Evolutionary conservation across 2,888 invertebrate species (phyloP), one percentile per base, ranked within the genome.

Genomic region (Pachymerium ferrugineum): DNA sequence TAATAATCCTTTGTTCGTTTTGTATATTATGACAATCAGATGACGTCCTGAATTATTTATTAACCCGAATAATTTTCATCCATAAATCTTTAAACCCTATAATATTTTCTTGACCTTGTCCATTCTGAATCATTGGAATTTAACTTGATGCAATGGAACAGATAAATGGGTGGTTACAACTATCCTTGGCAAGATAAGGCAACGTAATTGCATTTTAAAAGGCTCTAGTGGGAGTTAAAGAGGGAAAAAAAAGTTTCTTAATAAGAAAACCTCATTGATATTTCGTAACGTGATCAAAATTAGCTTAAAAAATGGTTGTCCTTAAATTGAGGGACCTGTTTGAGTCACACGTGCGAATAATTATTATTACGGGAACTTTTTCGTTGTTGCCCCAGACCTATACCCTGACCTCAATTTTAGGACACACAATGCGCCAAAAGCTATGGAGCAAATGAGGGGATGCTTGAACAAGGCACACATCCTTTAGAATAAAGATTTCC

Each of bases 1-100:
- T 47, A 47, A 47, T 47, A n/a, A n/a, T 47, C 47, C 47, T 47
- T 47, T 47, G 47, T 47, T 47, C 47, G 22, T 47, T 47, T 47
- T 47, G 8, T 16, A 16, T 16, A 47, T 47, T 16, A 47, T 22
- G 22, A 47, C 22, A 47, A n/a, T 16, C 1, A 47, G n/a, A 47
- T 47, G 5, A 47, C 8, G 22, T 16, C 14, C 6, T 47, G 47
- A 47, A 47, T 47, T 47, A 47, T 47, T 47, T 47, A 47, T 47
- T 16, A 8, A 47, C 5, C 16, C 6, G 19, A 47, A 19, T 6
- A 47, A 47, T 19, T 47, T 47, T 22, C 47, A 47, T 47, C 47
- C 47, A 6, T 19, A 16, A 47, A 19, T 47, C 1, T 47, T 3
- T 1, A 47, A 47, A 47, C 16, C 4, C 2, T n/a, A 3, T 16